Base-by-base conservation (phyloP, 1,140 invertebrate genomes). In the Zaprionus lachaisei region DNA sequence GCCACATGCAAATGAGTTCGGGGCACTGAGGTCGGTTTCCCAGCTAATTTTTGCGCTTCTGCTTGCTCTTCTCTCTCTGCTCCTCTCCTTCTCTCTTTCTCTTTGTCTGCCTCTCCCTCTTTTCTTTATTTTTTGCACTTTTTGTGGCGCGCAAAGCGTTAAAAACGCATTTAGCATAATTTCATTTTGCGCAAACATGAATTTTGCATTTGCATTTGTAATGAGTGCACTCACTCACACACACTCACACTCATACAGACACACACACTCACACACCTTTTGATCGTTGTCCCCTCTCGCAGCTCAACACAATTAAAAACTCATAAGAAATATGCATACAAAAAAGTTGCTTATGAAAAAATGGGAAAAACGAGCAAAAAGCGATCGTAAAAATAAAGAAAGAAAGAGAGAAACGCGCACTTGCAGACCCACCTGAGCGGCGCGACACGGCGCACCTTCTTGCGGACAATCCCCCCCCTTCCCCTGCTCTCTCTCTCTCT, bases 161-260 rank as follows among this genome's bases (percentile, higher is more conserved):
- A 81, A 81, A 79, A 82, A 63, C 64, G 66, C 76, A 71, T 80
- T 80, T 72, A 74, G 63, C 70, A 83, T 80, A 77, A 83, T 72
- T 80, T 66, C 56, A 72, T 80, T 86, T 80, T 74, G 47, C 75
- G 60, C 65, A 74, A 77, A 87, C 83, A 83, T 72, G 77, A 70
- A 44, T 80, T 83, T 83, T 80, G 58, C 83, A 83, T 87, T 86
- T 87, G 67, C 83, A 80, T 87, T 69, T 74, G 41, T 80, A 87
- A 86, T 77, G 67, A 72, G 67, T 66, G 54, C 62, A 56, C n/a
- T 41, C 26, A 5, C 69, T 31, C 20, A n/a, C 28, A 12, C 17
- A 38, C n/a, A 20, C 12, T 28, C 26, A 26, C 24, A 20, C 12
- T 31, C 20, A n/a, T 22, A 12, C 26, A 38, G n/a, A n/a, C n/a